Conservation (phyloP, 2,888 invertebrate genomes). For the Drosophila pseudotakahashii region DNA sequence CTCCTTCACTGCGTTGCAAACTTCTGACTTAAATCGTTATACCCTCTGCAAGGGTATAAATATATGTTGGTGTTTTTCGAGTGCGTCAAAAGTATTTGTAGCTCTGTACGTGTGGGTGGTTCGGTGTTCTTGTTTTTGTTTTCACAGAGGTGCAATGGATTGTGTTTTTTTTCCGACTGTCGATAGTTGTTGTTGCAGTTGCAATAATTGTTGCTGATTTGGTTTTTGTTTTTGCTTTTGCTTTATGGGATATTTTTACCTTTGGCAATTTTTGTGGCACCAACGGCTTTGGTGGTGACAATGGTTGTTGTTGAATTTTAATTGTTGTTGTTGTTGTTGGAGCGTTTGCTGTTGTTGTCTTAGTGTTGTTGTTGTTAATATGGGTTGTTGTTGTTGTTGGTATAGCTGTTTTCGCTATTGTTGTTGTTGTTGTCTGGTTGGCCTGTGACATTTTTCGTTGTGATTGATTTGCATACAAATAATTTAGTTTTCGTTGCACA, state of each 20-base stretch:
- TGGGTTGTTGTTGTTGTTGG: constrained; percentile 56
- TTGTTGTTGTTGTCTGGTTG: constrained; percentile 60
- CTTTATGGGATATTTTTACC: constrained; percentile 76
- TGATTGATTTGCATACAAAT: constrained; percentile 50
- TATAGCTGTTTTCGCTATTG: constrained; percentile 53
- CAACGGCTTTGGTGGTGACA: constrained; percentile 84
- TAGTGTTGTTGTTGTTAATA: constrained; percentile 60
- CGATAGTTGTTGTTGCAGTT: constrained; percentile 36
- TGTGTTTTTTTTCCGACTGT: constrained; percentile 22
- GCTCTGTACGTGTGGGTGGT: constrained; percentile 11
- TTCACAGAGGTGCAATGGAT: constrained; percentile 22
- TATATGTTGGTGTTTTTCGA: not conserved
- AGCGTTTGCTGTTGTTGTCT: constrained; percentile 57
- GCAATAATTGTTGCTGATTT: constrained; percentile 29
- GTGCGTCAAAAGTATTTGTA: constrained; percentile 12
- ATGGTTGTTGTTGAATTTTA: constrained; percentile 84
- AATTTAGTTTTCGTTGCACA: constrained; percentile 49
- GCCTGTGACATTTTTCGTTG: constrained; percentile 65
- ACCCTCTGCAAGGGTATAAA: too few relatives aligned
- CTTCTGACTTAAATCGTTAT: too few relatives aligned
- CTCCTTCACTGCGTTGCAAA: too few relatives aligned
- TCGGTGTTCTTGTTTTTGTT: constrained; percentile 7
- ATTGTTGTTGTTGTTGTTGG: constrained; percentile 59
- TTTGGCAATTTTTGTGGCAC: constrained; percentile 83
- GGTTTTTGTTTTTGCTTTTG: constrained; percentile 21